Percentiles rank a stretch among this genome's conserved stretches.
Conservation (phyloP, 2,888 invertebrate species). For the Meiosimyza platycephala region DNA sequence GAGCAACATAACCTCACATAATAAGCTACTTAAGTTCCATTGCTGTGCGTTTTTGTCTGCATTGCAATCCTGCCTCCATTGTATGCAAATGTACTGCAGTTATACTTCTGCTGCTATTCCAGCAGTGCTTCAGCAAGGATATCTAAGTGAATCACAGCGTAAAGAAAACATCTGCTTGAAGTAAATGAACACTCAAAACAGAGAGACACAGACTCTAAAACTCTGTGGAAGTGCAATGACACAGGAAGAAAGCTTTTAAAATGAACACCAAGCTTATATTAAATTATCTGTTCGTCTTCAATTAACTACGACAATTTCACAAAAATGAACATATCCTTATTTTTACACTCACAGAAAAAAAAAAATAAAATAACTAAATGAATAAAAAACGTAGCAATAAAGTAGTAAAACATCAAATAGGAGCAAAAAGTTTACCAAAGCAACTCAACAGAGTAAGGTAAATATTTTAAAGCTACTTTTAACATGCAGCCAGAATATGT, state of each 20-base stretch:
- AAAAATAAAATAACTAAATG: background rate
- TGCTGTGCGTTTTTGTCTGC: background rate
- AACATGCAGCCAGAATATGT: too few species aligned
- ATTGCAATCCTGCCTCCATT: slow-evolving; percentile 1
- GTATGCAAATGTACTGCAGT: slow-evolving; percentile 12
- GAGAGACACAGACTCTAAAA: background rate
- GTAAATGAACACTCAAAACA: slow-evolving; percentile 1
- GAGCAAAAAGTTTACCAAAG: too few species aligned
- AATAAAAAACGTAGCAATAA: background rate
- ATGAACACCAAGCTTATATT: slow-evolving; percentile 38
- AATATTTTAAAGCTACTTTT: too few species aligned
- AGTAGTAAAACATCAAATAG: background rate
- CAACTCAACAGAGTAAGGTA: too few species aligned
- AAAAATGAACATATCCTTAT: slow-evolving; percentile 1
- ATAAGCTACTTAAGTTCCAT: slow-evolving; percentile 15
- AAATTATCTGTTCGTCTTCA: slow-evolving; percentile 36
- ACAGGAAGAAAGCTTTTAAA: slow-evolving; percentile 31
- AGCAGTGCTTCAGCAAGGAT: slow-evolving; percentile 1
- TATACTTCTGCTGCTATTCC: background rate
- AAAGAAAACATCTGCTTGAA: background rate
- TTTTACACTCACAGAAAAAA: background rate
- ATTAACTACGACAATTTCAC: slow-evolving; percentile 34
- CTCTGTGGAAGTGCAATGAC: background rate
- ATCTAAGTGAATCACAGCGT: slow-evolving; percentile 15
- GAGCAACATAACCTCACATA: slow-evolving; percentile 15